phyloP scores from a whole-genome alignment of 2,797 vertebrate species.

The Poecile montanus region DNA sequence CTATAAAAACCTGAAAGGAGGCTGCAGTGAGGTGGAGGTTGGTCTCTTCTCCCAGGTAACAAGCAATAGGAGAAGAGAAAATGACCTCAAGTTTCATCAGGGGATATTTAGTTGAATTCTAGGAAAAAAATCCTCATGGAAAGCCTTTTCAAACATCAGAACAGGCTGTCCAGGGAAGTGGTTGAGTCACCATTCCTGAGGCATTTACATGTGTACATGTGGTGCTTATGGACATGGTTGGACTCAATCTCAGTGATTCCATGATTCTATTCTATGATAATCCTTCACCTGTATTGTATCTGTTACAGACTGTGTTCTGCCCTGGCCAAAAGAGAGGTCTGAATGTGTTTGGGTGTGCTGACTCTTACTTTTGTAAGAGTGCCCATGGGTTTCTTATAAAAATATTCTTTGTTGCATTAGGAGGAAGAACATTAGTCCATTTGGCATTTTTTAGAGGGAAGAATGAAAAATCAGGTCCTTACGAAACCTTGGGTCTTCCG shows the following conservation, averaged over 20 bases:
- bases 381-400: neutral
- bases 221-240: neutral
- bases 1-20: neutral
- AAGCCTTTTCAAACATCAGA: neutral
- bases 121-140: neutral
- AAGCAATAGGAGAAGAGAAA: neutral
- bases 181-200: neutral
- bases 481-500: neutral
- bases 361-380: neutral
- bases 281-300: neutral
- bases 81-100: neutral
- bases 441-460: neutral
- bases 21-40: rapidly evolving
- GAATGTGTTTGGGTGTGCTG: neutral
- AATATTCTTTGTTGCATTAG: neutral
- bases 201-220: neutral
- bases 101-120: neutral
- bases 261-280: neutral
- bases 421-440: neutral
- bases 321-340: neutral
- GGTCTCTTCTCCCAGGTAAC: neutral
- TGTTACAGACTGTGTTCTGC: neutral
- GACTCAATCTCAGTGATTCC: rapidly evolving
- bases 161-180: neutral
- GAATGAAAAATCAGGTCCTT: neutral